These are phyloP conservation scores for Drosophila saltans DNA, from an alignment of 1,140 invertebrate species.

Conservation along the genomic window DNA sequence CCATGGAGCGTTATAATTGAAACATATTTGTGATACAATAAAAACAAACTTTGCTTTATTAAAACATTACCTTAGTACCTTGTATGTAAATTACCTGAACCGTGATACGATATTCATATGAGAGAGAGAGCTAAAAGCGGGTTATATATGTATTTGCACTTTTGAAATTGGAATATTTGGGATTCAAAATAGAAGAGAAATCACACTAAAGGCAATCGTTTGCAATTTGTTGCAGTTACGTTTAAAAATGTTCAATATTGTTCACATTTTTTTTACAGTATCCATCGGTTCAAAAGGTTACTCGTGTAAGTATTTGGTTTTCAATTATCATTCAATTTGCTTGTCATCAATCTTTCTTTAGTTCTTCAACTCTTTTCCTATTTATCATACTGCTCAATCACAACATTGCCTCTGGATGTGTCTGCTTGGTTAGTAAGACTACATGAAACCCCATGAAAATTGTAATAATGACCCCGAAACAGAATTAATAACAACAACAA, in stretches of 20 bases:
- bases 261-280: constrained; percentile 72
- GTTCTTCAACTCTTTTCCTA: constrained; percentile 45
- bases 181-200: neutral
- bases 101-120: constrained; percentile 73
- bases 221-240: neutral
- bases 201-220: neutral
- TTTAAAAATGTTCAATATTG: constrained; percentile 31
- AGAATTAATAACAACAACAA: constrained; percentile 1
- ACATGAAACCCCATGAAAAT: constrained; percentile 15
- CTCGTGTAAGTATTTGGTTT: constrained; percentile 70
- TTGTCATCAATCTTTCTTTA: constrained; percentile 55
- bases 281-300: constrained; percentile 63
- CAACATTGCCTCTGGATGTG: constrained; percentile 57
- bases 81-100: constrained; percentile 33
- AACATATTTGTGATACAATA: constrained; percentile 81
- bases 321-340: constrained; percentile 25
- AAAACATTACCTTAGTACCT: constrained; percentile 40
- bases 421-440: constrained; percentile 55
- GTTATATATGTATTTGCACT: too few relatives aligned
- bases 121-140: too few relatives aligned
- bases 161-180: too few relatives aligned
- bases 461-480: constrained; percentile 12
- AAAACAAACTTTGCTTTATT: constrained; percentile 62
- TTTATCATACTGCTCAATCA: constrained; percentile 61
- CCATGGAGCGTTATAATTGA: constrained; percentile 61